phyloP scores from a whole-genome alignment of 2,888 invertebrate species.

The Anaspis maculata region DNA sequence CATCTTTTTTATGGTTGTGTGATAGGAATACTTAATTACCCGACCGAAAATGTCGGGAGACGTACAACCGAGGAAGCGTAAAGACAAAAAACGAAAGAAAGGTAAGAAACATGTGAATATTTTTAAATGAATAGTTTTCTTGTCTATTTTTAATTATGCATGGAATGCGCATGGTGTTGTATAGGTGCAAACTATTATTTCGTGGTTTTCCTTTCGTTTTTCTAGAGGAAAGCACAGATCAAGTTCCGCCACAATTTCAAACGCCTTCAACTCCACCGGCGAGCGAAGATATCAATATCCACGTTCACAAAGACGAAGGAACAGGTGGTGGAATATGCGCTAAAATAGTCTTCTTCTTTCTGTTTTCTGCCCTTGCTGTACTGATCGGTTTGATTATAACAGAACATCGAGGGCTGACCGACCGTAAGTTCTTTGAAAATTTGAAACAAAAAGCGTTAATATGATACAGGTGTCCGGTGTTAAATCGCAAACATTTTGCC shows the following conservation, averaged over 20 bases:
- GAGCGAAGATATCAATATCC: constrained; percentile 64
- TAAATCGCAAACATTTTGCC: no score
- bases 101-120: constrained; percentile 45
- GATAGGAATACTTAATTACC: constrained; percentile 15
- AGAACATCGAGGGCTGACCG: constrained; percentile 69
- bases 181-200: constrained; percentile 7
- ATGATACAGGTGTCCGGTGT: no score
- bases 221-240: no score
- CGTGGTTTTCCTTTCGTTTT: no score
- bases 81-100: constrained; percentile 76
- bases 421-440: constrained; percentile 52
- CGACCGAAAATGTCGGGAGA: constrained; percentile 70
- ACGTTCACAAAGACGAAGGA: constrained; percentile 65
- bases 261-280: constrained; percentile 19
- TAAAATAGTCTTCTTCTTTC: constrained; percentile 70
- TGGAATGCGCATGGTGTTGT: constrained; percentile 9
- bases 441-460: no score
- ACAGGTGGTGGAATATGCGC: constrained; percentile 81
- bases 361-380: constrained; percentile 62
- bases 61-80: constrained; percentile 78
- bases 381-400: constrained; percentile 70
- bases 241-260: no score
- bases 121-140: background rate
- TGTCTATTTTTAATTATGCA: constrained; percentile 21
- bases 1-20: constrained; percentile 20